Base-by-base conservation (phyloP, 2,113 vertebrate genomes). In the Hystrix cristata region DNA sequence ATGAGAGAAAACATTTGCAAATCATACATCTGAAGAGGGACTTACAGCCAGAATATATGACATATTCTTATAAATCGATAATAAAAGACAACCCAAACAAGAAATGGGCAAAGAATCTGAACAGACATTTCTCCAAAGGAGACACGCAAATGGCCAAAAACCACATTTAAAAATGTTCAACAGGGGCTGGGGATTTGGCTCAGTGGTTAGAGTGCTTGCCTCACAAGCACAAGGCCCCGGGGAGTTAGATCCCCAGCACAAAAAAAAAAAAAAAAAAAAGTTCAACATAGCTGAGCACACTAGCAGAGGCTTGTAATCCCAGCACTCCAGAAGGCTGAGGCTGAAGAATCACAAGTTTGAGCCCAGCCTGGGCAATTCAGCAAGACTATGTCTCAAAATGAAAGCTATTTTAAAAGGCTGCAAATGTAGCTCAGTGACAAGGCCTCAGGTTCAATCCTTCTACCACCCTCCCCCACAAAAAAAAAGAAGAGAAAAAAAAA, bases 31-130 rank as follows among this genome's bases (percentile, higher is more conserved):
- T 90, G 55, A 87, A 38, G 71, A 83, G 29, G 16, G 23, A 96
- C 21, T 71, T 90, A 27, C 67, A 92, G 85, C 72, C 65, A 60
- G 60, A 93, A 93, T 29, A n/a, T 53, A 78, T 34, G 13, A 95
- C 81, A 48, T 80, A 71, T 21, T 83, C 25, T 91, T 69, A 83
- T 4, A 90, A 90, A 31, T 80, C 51, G 91, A 88, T 57, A 91
- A 92, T 72, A 91, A 91, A 67, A 91, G 38, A 53, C 21, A 94
- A 60, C 18, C 34, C n/a, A 95, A 79, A 72, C 62, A 48, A 79
- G 51, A 90, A 93, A 60, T n/a, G 16, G 67, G 71, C 53, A 81
- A 91, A 76, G 43, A 31, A 81, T 79, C 27, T 72, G 21, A 91
- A 80, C 1, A 60, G 16, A 93, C 5, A 67, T 86, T 93, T 94